Evolutionary conservation across 2,888 invertebrate species (phyloP).

Genomic region (Sphaerolaimus hirsutus): DNA sequence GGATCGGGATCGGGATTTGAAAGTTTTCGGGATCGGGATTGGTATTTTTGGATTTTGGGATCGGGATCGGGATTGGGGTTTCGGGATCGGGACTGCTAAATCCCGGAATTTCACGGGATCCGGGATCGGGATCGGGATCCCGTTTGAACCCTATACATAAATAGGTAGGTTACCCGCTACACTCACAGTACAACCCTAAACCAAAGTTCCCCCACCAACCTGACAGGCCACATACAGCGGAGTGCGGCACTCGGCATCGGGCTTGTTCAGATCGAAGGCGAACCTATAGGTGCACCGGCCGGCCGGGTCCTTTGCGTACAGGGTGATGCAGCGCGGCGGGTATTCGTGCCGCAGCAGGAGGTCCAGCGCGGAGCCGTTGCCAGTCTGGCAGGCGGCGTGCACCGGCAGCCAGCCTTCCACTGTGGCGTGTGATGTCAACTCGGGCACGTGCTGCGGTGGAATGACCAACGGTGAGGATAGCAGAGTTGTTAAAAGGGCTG

Average conservation of each 20-base stretch:
- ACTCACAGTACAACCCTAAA: too few relatives aligned
- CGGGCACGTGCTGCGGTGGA: constrained; percentile 54
- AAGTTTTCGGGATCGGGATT: too few relatives aligned
- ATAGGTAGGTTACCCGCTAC: too few relatives aligned
- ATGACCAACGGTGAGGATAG: too few relatives aligned
- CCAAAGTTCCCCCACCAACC: constrained; percentile 51
- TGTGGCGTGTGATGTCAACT: constrained; percentile 56
- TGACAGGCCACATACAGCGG: constrained; percentile 61
- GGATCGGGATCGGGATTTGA: too few relatives aligned
- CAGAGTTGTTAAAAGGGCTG: too few relatives aligned
- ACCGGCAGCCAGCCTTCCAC: constrained; percentile 74
- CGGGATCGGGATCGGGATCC: too few relatives aligned
- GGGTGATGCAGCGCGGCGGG: constrained; percentile 43
- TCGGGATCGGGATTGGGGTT: too few relatives aligned
- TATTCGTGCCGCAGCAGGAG: constrained; percentile 52
- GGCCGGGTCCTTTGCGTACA: constrained; percentile 40
- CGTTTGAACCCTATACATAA: too few relatives aligned
- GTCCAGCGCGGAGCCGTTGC: constrained; percentile 45
- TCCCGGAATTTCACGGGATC: too few relatives aligned
- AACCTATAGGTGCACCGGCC: constrained; percentile 56
- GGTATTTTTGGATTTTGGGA: too few relatives aligned
- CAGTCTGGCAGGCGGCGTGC: constrained; percentile 72
- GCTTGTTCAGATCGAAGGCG: constrained; percentile 66
- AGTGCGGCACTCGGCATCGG: constrained; percentile 63
- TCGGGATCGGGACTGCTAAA: too few relatives aligned